Percentiles rank a stretch among this genome's conserved stretches.
These are phyloP conservation scores for Halisarca cf. caerulea DNA, from an alignment of 37 sponge, comb jelly and placozoan genomes.

Conservation along the genomic window DNA sequence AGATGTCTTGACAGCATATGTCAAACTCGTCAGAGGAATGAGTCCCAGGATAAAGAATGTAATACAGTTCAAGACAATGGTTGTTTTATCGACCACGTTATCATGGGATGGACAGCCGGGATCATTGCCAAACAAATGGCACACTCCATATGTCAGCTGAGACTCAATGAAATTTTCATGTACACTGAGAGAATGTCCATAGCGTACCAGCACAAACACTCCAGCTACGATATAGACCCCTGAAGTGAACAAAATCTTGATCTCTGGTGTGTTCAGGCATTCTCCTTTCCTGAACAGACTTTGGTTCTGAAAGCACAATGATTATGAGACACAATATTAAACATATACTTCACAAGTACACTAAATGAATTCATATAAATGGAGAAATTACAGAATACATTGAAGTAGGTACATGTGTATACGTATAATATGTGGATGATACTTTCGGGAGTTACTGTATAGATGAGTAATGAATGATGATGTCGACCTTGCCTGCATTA, in stretches of 20 bases:
- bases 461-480: too few species aligned
- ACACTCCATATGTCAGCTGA: not conserved
- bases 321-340: too few species aligned
- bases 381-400: too few species aligned
- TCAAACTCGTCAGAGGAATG: not conserved
- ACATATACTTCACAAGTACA: too few species aligned
- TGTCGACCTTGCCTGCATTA: too few species aligned
- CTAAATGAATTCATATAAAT: too few species aligned
- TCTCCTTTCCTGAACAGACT: not conserved
- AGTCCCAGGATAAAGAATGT: not conserved
- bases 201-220: not conserved
- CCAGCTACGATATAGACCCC: not conserved
- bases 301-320: not conserved
- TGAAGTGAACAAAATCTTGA: constrained; percentile 4
- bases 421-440: too few species aligned
- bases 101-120: not conserved
- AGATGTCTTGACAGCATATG: not conserved
- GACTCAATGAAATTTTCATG: not conserved
- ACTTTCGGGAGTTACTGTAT: too few species aligned
- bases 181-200: not conserved
- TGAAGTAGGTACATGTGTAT: too few species aligned
- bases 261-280: constrained; percentile 13
- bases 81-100: not conserved
- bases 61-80: not conserved
- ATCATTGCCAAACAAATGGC: not conserved